These are phyloP conservation scores for Drosophila nr. perissopoda DNA, from an alignment of 2,888 invertebrate species.

Conservation along the genomic window DNA sequence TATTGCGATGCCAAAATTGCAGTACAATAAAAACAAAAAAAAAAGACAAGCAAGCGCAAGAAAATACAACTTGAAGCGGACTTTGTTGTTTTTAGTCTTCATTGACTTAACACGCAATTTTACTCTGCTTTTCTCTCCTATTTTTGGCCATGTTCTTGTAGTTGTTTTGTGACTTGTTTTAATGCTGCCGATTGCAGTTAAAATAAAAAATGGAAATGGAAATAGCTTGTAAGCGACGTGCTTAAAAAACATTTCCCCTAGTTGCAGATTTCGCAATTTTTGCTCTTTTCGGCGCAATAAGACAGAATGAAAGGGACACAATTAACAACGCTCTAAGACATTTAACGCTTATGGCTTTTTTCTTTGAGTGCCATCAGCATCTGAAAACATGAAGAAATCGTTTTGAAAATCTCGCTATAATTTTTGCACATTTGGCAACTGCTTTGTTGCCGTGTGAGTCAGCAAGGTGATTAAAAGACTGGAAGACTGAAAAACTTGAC, in stretches of 20 bases:
- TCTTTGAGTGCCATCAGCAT: slow-evolving; percentile 46
- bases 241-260: slow-evolving; percentile 63
- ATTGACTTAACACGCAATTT: slow-evolving; percentile 68
- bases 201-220: slow-evolving; percentile 64
- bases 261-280: slow-evolving; percentile 42
- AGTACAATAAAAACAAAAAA: slow-evolving; percentile 50
- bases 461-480: not conserved
- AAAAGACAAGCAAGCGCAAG: slow-evolving; percentile 19
- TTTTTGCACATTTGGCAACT: slow-evolving; percentile 22
- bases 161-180: slow-evolving; percentile 54
- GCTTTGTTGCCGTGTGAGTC: not conserved
- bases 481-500: not conserved
- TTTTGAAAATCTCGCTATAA: slow-evolving; percentile 26
- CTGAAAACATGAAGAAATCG: slow-evolving; percentile 24
- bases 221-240: slow-evolving; percentile 71
- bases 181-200: slow-evolving; percentile 73
- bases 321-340: slow-evolving; percentile 52
- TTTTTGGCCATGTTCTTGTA: slow-evolving; percentile 28
- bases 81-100: slow-evolving; percentile 42
- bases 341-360: slow-evolving; percentile 45
- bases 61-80: slow-evolving; percentile 49
- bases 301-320: slow-evolving; percentile 27
- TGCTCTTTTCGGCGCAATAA: slow-evolving; percentile 35
- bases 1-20: slow-evolving; percentile 53
- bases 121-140: slow-evolving; percentile 33